phyloP scores from a whole-genome alignment of 2,797 vertebrate genomes.

The Pangasius djambal region DNA sequence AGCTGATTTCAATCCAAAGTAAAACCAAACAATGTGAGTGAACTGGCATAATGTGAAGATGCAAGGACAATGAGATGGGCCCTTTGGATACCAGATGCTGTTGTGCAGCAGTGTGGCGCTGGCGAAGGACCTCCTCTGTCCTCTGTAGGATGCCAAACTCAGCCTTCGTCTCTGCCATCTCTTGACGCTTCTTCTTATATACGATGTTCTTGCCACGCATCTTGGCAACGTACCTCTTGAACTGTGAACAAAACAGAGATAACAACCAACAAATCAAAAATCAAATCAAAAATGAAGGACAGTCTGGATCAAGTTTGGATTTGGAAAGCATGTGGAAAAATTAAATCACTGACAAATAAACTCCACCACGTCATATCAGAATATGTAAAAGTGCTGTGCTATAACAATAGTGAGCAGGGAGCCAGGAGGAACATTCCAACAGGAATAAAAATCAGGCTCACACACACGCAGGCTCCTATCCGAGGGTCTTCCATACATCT shows the following conservation, averaged over 20 bases:
- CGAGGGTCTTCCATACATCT: background rate
- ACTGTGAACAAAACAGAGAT: constrained; percentile 68
- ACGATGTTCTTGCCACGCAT: constrained; percentile 87
- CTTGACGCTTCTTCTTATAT: constrained; percentile 89
- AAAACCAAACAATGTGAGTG: background rate
- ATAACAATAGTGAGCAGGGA: constrained; percentile 19
- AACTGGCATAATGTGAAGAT: background rate
- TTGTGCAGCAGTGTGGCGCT: constrained; percentile 81
- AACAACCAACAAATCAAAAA: constrained; percentile 2
- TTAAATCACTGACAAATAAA: background rate
- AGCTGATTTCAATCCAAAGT: background rate
- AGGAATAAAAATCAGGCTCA: constrained; percentile 26
- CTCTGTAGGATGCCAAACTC: constrained; percentile 91
- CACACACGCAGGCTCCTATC: background rate
- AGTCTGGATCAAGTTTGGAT: background rate
- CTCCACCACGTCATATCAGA: background rate
- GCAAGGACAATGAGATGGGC: background rate
- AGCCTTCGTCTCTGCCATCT: constrained; percentile 84
- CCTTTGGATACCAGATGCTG: constrained; percentile 85
- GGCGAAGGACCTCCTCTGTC: constrained; percentile 89
- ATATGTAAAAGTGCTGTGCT: constrained; percentile 9
- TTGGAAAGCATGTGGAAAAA: background rate
- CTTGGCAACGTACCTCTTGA: constrained; percentile 92
- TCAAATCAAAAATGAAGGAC: background rate
- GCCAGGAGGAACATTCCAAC: constrained; percentile 29